phyloP scores from a whole-genome alignment of 2,113 vertebrate genomes.

The Sorex fumeus region DNA sequence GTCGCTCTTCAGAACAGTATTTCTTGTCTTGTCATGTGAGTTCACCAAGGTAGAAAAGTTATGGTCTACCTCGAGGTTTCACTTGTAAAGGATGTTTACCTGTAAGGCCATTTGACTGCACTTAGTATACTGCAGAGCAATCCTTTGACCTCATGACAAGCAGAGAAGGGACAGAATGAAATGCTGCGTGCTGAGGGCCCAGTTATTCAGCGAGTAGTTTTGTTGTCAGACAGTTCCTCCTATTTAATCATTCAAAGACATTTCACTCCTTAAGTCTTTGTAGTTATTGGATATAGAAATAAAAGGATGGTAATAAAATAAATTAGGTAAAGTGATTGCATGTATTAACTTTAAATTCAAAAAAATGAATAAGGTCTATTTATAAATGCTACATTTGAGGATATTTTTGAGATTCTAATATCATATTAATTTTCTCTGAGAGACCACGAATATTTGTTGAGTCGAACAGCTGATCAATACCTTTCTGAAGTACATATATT shows the following conservation, averaged over 20 bases:
- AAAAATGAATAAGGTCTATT: neutral
- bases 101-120: conserved; percentile 63
- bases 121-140: conserved; percentile 38
- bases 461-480: neutral
- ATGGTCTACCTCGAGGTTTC: conserved; percentile 50
- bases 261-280: neutral
- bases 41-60: conserved; percentile 80
- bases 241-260: conserved; percentile 55
- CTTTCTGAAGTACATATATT: neutral
- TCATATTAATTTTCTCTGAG: neutral
- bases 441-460: neutral
- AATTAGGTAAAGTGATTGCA: neutral
- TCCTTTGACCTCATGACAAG: conserved; percentile 62
- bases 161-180: conserved; percentile 46
- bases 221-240: fast-evolving
- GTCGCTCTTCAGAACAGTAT: conserved; percentile 38
- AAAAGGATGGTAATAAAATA: neutral
- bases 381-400: neutral
- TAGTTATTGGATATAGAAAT: neutral
- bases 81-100: conserved; percentile 72
- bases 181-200: neutral
- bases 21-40: conserved; percentile 73
- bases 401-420: neutral
- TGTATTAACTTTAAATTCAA: neutral
- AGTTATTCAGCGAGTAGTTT: neutral